Evolutionary conservation across 37 sponge, comb jelly and placozoan genomes (phyloP).

Genomic region (Bolinopsis microptera): DNA sequence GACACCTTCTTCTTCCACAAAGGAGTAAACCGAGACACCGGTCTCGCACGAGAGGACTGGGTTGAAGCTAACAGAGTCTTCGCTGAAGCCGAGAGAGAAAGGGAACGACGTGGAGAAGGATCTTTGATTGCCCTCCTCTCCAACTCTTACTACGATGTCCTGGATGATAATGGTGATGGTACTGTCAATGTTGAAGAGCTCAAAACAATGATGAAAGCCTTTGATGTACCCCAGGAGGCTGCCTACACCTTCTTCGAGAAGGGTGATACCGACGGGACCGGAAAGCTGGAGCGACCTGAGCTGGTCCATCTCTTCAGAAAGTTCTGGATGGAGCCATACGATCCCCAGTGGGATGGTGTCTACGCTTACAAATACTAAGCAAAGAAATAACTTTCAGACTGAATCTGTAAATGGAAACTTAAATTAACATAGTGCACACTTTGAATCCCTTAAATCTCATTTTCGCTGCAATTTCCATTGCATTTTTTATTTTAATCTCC

Average conservation of each 20-base stretch:
- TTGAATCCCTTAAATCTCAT: too few species aligned
- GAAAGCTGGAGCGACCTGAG: constrained; percentile 24
- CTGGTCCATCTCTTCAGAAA: constrained; percentile 64
- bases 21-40: too few species aligned
- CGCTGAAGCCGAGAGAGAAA: too few species aligned
- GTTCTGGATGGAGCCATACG: constrained; percentile 60
- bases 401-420: too few species aligned
- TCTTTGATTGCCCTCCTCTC: constrained; percentile 52
- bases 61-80: too few species aligned
- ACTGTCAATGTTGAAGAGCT: constrained; percentile 38
- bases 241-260: constrained; percentile 57
- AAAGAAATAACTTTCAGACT: too few species aligned
- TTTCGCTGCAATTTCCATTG: too few species aligned
- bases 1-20: too few species aligned
- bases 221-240: constrained; percentile 52
- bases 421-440: too few species aligned
- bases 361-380: constrained; percentile 51
- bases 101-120: too few species aligned
- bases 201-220: constrained; percentile 57
- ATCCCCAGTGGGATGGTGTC: constrained; percentile 58
- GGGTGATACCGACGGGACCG: constrained; percentile 27
- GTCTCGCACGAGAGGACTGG: too few species aligned
- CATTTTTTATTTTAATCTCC: too few species aligned
- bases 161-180: constrained; percentile 53
- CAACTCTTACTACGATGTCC: constrained; percentile 56